A percentile compares a stretch with the other conserved stretches of the same genome.
Evolutionary conservation across 2,797 vertebrate species (phyloP).

Genomic region (Geotrypetes seraphini): DNA sequence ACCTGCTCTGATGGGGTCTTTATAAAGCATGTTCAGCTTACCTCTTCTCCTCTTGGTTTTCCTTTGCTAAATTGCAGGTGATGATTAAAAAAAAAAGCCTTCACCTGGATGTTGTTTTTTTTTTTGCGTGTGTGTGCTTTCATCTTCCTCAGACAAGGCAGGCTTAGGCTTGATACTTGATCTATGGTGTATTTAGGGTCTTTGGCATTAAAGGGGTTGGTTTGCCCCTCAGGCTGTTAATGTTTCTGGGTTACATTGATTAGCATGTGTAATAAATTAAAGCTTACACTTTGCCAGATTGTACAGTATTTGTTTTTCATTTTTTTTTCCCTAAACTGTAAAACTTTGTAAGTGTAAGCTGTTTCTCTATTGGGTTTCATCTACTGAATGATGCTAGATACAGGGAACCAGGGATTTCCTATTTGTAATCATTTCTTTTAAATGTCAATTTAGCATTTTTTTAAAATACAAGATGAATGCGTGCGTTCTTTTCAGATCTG

Average conservation of each 20-base stretch:
- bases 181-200: constrained; percentile 44
- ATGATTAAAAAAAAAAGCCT: constrained; percentile 55
- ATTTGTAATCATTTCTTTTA: too few relatives aligned
- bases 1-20: constrained; percentile 44
- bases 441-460: too few relatives aligned
- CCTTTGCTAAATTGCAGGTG: constrained; percentile 62
- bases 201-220: constrained; percentile 52
- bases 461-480: too few relatives aligned
- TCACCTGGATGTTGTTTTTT: too few relatives aligned
- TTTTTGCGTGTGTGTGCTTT: constrained; percentile 48
- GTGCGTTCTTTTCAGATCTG: too few relatives aligned
- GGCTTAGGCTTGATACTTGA: constrained; percentile 56
- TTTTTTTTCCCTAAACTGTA: constrained; percentile 16
- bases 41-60: constrained; percentile 45
- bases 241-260: constrained; percentile 55
- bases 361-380: constrained; percentile 17
- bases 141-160: constrained; percentile 59
- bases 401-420: constrained; percentile 16
- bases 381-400: constrained; percentile 1
- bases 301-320: constrained; percentile 45
- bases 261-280: constrained; percentile 52
- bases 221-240: constrained; percentile 53
- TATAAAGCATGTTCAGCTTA: constrained; percentile 44
- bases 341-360: constrained; percentile 7
- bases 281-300: constrained; percentile 60